Base-by-base conservation (phyloP, 1,140 invertebrate genomes). In the Heterodera schachtii region DNA sequence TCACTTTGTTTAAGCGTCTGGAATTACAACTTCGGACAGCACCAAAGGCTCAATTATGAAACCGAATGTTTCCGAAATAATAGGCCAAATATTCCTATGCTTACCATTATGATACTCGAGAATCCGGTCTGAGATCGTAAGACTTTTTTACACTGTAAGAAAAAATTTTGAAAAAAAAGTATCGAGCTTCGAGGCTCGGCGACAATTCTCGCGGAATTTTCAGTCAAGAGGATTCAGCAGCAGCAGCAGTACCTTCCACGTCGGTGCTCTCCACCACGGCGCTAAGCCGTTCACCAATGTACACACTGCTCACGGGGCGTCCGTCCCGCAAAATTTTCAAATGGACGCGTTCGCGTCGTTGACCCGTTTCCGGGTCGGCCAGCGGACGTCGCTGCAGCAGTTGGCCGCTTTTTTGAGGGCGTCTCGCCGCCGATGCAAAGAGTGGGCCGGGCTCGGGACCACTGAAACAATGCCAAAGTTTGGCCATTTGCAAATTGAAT, bases 241-340 rank as follows among this genome's bases (percentile, higher is more conserved):
- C 31, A 31, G 31, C 31, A 31, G 31, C 31, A 31, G 31, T 31
- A 79, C 81, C 73, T 70, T 86, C 79, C 44, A 86, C 78, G 46
- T 87, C 52, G 19, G 41, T 81, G 44, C 76, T 88, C 67, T 87
- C 81, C 43, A 87, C 77, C 19, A 88, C 73, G 11, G 87, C 87
- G 31, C 81, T 87, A 46, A 87, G 80, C 49, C 84, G 78, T 73
- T 87, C 86, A n/a, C 86, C 86, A 41, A 87, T 88, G 77, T 78
- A 88, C 49, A 87, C 86, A 73, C 86, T 88, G 41, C 67, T 86
- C 13, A 87, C 87, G 21, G 87, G 81, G 3, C 74, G 73, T 5
- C 79, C 79, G 75, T 88, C 78, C 49, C 80, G 86, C 57, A 88
- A 49, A 43, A 87, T 88, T 80, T 78, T 82, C 43, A 87, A 46